These are phyloP conservation scores for Hemistola chrysoprasaria DNA, from an alignment of 2,888 invertebrate species.

Conservation along the genomic window DNA sequence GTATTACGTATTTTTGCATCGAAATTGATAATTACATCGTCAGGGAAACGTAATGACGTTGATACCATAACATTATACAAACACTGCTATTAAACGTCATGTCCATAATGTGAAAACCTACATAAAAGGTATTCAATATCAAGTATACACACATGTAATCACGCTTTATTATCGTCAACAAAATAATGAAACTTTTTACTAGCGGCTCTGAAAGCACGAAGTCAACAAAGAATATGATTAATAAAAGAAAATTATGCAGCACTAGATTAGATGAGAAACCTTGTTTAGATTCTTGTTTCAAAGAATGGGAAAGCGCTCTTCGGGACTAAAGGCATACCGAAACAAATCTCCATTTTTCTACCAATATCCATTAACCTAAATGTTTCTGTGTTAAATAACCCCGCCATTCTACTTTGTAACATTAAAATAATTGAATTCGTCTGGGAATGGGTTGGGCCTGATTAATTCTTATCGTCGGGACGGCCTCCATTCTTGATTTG, in stretches of 20 bases:
- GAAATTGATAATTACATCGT: too few species aligned
- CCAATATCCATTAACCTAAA: conserved; percentile 36
- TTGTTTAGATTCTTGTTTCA: conserved; percentile 16
- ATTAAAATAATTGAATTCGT: conserved; percentile 37
- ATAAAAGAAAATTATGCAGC: conserved; percentile 17
- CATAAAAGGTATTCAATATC: conserved; percentile 2
- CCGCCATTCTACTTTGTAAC: conserved; percentile 34
- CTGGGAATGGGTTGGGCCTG: conserved; percentile 33
- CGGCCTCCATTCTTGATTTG: conserved; percentile 27
- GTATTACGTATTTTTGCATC: too few species aligned
- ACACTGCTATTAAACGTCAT: too few species aligned
- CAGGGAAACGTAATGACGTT: too few species aligned
- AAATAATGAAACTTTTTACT: conserved; percentile 11
- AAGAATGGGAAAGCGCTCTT: conserved; percentile 12
- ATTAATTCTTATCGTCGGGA: conserved; percentile 35
- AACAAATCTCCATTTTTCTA: conserved; percentile 32
- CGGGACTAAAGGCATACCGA: conserved; percentile 18
- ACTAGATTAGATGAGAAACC: conserved; percentile 15
- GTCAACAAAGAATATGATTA: conserved; percentile 12
- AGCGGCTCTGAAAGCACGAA: conserved; percentile 7
- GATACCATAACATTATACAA: too few species aligned
- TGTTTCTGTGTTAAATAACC: conserved; percentile 36
- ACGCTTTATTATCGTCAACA: conserved; percentile 5
- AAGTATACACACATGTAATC: conserved; percentile 5
- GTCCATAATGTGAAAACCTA: background rate